These are phyloP conservation scores for Dolichopus griseipennis DNA, from an alignment of 2,888 invertebrate genomes.

Conservation along the genomic window DNA sequence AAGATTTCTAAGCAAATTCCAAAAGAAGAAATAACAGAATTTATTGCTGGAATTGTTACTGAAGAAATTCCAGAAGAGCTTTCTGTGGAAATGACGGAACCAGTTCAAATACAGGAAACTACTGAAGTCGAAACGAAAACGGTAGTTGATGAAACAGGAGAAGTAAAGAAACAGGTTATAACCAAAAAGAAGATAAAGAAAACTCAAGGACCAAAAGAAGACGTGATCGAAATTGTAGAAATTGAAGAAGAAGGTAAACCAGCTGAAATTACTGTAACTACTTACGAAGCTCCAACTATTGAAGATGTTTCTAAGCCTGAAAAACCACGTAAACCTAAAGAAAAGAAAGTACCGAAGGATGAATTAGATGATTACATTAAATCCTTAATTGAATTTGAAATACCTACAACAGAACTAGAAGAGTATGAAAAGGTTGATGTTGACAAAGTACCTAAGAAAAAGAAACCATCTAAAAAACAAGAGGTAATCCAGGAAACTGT, in stretches of 20 bases:
- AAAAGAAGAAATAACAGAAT: conserved; percentile 31
- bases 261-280: conserved; percentile 23
- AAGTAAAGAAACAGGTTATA: conserved; percentile 33
- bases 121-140: conserved; percentile 37
- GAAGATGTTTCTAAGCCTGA: conserved; percentile 17
- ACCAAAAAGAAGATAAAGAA: conserved; percentile 40
- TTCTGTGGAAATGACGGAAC: background rate
- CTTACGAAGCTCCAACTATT: conserved; percentile 14
- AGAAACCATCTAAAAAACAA: conserved; percentile 23
- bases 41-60: conserved; percentile 31
- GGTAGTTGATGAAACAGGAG: conserved; percentile 28
- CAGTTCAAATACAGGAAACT: conserved; percentile 19
- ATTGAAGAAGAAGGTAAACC: conserved; percentile 32
- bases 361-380: conserved; percentile 18
- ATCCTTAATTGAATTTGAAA: conserved; percentile 8
- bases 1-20: conserved; percentile 30
- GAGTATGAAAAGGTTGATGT: conserved; percentile 41
- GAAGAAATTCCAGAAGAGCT: conserved; percentile 27
- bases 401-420: conserved; percentile 38
- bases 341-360: conserved; percentile 21
- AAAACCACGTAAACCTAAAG: conserved; percentile 17
- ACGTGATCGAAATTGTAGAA: conserved; percentile 41
- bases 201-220: conserved; percentile 40
- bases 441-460: conserved; percentile 34
- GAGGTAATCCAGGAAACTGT: conserved; percentile 25